Conservation (phyloP, 2,888 invertebrate species). For the Plusia festucae region DNA sequence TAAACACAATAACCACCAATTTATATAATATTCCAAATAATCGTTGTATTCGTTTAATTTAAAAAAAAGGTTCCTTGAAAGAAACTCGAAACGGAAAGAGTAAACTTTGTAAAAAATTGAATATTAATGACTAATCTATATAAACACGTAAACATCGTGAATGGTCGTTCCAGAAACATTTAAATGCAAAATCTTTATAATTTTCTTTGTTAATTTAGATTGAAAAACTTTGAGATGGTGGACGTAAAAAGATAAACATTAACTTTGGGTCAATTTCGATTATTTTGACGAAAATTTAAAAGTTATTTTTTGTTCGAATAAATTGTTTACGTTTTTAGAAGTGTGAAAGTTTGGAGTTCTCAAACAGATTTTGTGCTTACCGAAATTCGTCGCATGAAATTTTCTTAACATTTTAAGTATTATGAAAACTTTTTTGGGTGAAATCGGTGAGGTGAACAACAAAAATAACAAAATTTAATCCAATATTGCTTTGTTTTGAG, state of each 20-base stretch:
- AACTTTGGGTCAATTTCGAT: slow-evolving; percentile 43
- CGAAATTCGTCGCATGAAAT: slow-evolving; percentile 8
- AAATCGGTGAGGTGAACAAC: neutral
- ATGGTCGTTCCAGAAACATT: slow-evolving; percentile 18
- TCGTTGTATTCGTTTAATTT: too few species aligned
- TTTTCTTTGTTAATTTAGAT: slow-evolving; percentile 52
- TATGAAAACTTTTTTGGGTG: slow-evolving; percentile 3
- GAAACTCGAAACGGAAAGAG: neutral
- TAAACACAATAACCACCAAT: too few species aligned
- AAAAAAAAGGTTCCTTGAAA: too few species aligned
- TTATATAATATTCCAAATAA: too few species aligned
- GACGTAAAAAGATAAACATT: slow-evolving; percentile 25
- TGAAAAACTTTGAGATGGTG: slow-evolving; percentile 46
- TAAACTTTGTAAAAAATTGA: slow-evolving; percentile 20
- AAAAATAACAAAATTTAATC: neutral
- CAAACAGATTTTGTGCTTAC: slow-evolving; percentile 3
- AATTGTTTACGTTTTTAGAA: slow-evolving; percentile 27
- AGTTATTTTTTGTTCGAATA: slow-evolving; percentile 37
- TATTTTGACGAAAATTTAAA: slow-evolving; percentile 31
- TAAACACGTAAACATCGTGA: slow-evolving; percentile 7
- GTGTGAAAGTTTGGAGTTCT: slow-evolving; percentile 11
- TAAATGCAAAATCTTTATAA: slow-evolving; percentile 44
- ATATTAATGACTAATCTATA: slow-evolving; percentile 11
- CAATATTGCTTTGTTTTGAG: neutral
- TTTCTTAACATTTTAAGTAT: slow-evolving; percentile 5